A percentile compares a stretch with the other conserved stretches of the same genome.
Evolutionary conservation across 1,140 invertebrate genomes (phyloP).

Genomic region (Achroia grisella): DNA sequence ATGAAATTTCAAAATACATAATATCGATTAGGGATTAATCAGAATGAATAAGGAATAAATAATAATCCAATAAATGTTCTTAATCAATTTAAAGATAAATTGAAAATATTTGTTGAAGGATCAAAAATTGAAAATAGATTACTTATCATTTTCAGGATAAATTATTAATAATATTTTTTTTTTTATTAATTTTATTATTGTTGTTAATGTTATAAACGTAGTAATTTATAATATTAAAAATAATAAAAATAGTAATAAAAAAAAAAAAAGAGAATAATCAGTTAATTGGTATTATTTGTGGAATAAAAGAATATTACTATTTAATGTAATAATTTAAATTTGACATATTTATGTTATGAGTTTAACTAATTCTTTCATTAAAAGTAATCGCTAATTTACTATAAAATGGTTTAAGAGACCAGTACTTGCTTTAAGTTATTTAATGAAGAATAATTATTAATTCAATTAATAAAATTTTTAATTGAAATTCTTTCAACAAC

Average conservation of each 20-base stretch:
- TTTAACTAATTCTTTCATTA: conserved; percentile 74
- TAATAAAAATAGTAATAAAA: conserved; percentile 64
- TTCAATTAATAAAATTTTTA: conserved; percentile 75
- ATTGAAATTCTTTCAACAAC: conserved; percentile 74
- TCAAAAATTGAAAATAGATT: conserved; percentile 75
- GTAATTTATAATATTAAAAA: conserved; percentile 69
- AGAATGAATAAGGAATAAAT: conserved; percentile 63
- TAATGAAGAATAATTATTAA: conserved; percentile 74
- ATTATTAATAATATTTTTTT: conserved; percentile 6
- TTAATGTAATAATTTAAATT: no score
- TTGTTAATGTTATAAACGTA: conserved; percentile 47
- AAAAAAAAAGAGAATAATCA: conserved; percentile 70
- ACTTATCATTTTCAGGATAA: conserved; percentile 73
- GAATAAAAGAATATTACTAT: no score
- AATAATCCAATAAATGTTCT: conserved; percentile 64
- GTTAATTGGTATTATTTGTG: conserved; percentile 72
- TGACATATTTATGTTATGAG: conserved; percentile 60
- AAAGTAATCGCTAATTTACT: conserved; percentile 75
- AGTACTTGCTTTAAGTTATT: conserved; percentile 77
- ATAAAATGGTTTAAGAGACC: conserved; percentile 70
- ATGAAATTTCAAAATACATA: conserved; percentile 61
- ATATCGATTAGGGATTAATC: conserved; percentile 68
- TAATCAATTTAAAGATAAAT: conserved; percentile 73
- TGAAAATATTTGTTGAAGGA: conserved; percentile 57
- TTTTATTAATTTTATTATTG: conserved; percentile 24